Evolutionary conservation across 2,888 invertebrate genomes (phyloP), one percentile per base, ranked within the genome.

Genomic region (Amblyteles armatorius): DNA sequence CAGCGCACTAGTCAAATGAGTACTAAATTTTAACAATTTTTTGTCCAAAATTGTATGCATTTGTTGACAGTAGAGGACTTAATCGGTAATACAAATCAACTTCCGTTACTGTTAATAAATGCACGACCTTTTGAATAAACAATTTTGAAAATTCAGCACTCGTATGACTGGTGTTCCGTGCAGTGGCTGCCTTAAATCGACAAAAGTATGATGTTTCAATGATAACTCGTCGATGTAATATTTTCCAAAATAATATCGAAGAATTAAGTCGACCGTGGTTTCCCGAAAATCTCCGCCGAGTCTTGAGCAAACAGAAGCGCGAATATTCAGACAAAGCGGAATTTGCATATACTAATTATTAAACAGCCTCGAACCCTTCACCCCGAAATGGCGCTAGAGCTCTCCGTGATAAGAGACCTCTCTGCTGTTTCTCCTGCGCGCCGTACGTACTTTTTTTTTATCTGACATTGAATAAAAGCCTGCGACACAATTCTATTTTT

Each of bases 181-280:
- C 29, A 29, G 29, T 29, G 5, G 29, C 7, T 33, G 1, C 33
- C 6, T 33, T 33, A 6, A 33, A 33, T 33, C 33, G 19, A 52
- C n/a, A n/a, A 52, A 52, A 52, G 2, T 13, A 19, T 0, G 19
- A 52, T 52, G 7, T 52, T 82, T 78, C 55, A 29, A 55, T 72
- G 71, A 65, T 65, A 68, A 68, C 63, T 80, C 87, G 87, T 87
- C 88, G 87, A 89, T 87, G 89, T 89, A 87, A 90, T 90, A 89
- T 87, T 90, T 90, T 88, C 73, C 85, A 72, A 85, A 87, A 87
- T 89, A 86, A 90, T 87, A 89, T 86, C 85, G 52, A 19, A 55
- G 72, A 83, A 72, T 71, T 86, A 88, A 80, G 83, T 84, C 82
- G 84, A 77, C 83, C 74, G 86, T 65, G 82, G 86, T 87, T 86